These are phyloP conservation scores for Steinernema carpocapsae DNA, from an alignment of 2,888 invertebrate species.

Conservation along the genomic window DNA sequence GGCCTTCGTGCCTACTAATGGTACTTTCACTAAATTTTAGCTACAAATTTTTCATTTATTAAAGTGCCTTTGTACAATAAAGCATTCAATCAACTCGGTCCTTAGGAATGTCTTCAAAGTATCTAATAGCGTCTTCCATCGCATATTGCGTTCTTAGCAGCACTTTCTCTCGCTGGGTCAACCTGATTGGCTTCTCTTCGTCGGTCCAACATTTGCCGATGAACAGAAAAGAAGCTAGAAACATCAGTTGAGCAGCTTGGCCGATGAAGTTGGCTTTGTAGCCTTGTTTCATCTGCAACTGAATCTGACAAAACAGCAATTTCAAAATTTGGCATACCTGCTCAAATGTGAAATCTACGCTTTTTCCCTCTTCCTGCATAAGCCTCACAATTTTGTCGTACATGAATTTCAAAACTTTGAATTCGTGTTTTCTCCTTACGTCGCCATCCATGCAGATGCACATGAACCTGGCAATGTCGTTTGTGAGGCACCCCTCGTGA, in stretches of 20 bases:
- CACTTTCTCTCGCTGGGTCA: neutral
- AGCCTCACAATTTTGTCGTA: neutral
- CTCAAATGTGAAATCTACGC: slow-evolving; percentile 12
- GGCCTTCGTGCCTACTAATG: no score
- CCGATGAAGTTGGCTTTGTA: neutral
- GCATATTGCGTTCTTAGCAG: neutral
- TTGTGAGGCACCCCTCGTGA: slow-evolving; percentile 31
- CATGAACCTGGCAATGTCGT: neutral
- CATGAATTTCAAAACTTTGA: neutral
- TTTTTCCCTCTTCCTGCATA: slow-evolving; percentile 7
- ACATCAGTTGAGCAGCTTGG: neutral
- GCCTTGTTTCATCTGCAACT: slow-evolving; percentile 2
- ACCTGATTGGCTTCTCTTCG: neutral
- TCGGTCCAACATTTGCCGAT: neutral
- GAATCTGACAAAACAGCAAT: neutral
- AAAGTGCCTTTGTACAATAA: neutral
- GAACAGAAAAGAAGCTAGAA: neutral
- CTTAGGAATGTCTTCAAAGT: neutral
- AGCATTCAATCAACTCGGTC: neutral
- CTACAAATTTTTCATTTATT: no score
- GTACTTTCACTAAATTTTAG: no score
- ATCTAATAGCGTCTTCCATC: neutral
- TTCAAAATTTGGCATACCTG: neutral
- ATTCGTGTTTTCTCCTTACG: slow-evolving; percentile 9
- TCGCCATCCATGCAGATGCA: slow-evolving; percentile 6